Conservation (phyloP, 2,797 vertebrate species). For the Buceros bicornis region DNA sequence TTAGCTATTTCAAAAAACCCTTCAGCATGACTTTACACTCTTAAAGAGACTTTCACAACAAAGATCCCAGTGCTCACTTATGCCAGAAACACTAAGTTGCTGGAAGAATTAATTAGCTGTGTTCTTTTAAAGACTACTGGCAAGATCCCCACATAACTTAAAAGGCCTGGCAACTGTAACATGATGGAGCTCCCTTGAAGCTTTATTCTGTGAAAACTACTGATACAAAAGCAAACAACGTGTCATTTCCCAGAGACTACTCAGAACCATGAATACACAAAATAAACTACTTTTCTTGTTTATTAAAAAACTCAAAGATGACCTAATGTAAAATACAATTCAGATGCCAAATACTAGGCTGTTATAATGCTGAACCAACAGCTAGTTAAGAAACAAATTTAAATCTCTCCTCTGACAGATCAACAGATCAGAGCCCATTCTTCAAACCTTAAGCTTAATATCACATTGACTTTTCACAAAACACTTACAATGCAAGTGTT, state of each 20-base stretch:
- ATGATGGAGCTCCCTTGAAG: background rate
- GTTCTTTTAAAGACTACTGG: slow-evolving; percentile 58
- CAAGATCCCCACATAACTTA: slow-evolving; percentile 54
- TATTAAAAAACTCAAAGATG: background rate
- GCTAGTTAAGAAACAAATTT: background rate
- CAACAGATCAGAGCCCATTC: background rate
- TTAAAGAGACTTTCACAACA: background rate
- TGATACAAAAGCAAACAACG: slow-evolving; percentile 20
- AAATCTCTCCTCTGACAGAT: background rate
- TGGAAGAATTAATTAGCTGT: slow-evolving; percentile 74
- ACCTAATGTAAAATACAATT: background rate
- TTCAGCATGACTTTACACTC: background rate
- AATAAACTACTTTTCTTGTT: slow-evolving; percentile 1
- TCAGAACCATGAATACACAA: background rate
- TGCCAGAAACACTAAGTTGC: slow-evolving; percentile 69
- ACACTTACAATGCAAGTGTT: background rate
- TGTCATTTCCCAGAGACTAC: background rate
- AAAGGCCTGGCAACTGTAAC: slow-evolving; percentile 37
- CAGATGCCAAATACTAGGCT: background rate
- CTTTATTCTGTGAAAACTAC: slow-evolving; percentile 39
- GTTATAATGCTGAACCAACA: background rate
- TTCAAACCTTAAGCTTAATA: background rate
- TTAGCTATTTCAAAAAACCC: background rate
- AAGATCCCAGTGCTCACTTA: background rate
- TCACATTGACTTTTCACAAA: background rate